These are phyloP conservation scores for Microctenopoma lineatum DNA, from an alignment of 2,797 vertebrate species.

Conservation along the genomic window DNA sequence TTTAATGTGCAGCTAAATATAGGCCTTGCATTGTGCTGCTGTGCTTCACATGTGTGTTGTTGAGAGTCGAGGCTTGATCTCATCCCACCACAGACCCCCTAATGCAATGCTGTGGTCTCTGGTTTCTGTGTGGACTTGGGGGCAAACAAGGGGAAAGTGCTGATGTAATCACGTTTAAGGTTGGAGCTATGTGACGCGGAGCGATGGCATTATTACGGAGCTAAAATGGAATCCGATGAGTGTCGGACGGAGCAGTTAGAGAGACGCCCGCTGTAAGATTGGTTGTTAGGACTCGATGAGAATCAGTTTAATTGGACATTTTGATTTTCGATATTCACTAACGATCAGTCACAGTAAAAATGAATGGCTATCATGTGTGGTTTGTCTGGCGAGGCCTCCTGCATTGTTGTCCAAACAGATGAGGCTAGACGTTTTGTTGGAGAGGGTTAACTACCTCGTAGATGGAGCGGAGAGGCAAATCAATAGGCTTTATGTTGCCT, in stretches of 20 bases:
- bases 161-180: slow-evolving; percentile 71
- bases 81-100: slow-evolving; percentile 73
- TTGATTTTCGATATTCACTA: slow-evolving; percentile 37
- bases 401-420: slow-evolving; percentile 24
- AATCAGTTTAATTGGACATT: slow-evolving; percentile 40
- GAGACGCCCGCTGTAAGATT: slow-evolving; percentile 29
- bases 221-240: slow-evolving; percentile 53
- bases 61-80: slow-evolving; percentile 69
- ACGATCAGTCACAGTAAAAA: slow-evolving; percentile 20
- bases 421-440: slow-evolving; percentile 20
- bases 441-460: slow-evolving; percentile 60
- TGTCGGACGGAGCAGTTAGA: slow-evolving; percentile 34
- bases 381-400: slow-evolving; percentile 11
- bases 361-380: slow-evolving; percentile 24
- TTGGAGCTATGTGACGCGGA: slow-evolving; percentile 53
- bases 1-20: slow-evolving; percentile 79
- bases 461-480: slow-evolving; percentile 46
- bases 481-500: slow-evolving; percentile 68
- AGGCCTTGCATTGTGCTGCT: slow-evolving; percentile 70
- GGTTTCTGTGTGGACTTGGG: slow-evolving; percentile 63
- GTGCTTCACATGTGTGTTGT: slow-evolving; percentile 71
- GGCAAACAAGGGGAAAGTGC: slow-evolving; percentile 69
- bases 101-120: slow-evolving; percentile 60
- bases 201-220: slow-evolving; percentile 52
- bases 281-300: slow-evolving; percentile 27